Base-by-base conservation (phyloP, 2,888 invertebrate species). In the Zootermopsis nevadensis region DNA sequence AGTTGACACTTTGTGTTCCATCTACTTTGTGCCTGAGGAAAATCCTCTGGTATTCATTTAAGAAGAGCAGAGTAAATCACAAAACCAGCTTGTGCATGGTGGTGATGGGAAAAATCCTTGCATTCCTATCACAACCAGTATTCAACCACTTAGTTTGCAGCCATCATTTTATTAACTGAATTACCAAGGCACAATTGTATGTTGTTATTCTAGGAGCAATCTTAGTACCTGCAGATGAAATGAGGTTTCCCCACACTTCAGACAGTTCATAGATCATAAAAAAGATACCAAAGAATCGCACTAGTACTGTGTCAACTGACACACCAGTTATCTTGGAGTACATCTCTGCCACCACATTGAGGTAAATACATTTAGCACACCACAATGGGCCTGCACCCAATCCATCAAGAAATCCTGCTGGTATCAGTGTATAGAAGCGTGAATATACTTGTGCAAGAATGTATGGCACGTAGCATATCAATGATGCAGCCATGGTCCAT, bases 321-420 rank as follows among this genome's bases (percentile, higher is more conserved):
- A 69, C 66, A 30, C 74, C 72, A 31, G 72, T 81, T 15, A 48
- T 42, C 30, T 38, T 42, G 12, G 72, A 42, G 31, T 42, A 42
- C 31, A 77, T 77, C 35, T 82, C 82, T 30, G 82, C 77, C 35
- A 82, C 79, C 7, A 67, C 67, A 7, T 92, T 92, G 66, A 92
- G 88, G 86, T 93, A 93, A 8, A 91, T 90, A 86, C 92, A 92
- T 86, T 92, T 91, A 19, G 92, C 91, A 1, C 91, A 90, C 92
- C 92, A 92, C 83, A 92, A 87, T 7, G 91, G 91, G 0, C 91
- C 91, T 1, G 91, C 92, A 8, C 91, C 91, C 2, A 91, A 85
- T 2, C 92, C 92, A 0, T 91, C 88, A 12, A 92, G 87, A 31
- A 82, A 77, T 22, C 66, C 82, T 0, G 90, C 89, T 0, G 89